Base-by-base conservation (phyloP, 2,888 invertebrate genomes). In the Amphipoea oculea region DNA sequence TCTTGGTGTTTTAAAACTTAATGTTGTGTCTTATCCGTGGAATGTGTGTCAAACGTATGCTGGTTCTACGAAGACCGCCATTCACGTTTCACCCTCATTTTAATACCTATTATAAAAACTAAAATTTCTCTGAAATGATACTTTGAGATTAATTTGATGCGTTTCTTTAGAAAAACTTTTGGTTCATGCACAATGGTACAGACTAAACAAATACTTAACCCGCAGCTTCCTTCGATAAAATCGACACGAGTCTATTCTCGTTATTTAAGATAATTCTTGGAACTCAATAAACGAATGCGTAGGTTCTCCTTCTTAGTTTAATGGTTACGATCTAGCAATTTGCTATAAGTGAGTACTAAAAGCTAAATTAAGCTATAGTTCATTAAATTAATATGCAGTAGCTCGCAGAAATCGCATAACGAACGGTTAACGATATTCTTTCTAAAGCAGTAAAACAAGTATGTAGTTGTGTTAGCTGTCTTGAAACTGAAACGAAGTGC, bases 31-130 rank as follows among this genome's bases (percentile, higher is more conserved):
- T 92, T 93, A 93, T 92, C 92, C 89, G 75, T 90, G 90, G 93
- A 95, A 96, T 94, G 94, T 93, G 89, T 93, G 93, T 94, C 93
- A 94, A 93, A 92, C 90, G 90, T 92, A 88, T 91, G 93, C 91
- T 86, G 89, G 91, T 95, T 95, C 94, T 88, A 74, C 91, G 93
- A 95, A 94, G 87, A 90, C 86, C 82, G 79, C 81, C 77, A 79
- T 68, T 69, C 54, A 73, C 42, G 36, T 40, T 82, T 89, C 80
- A 86, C 66, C 79, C 77, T 87, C 76, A 72, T 80, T 84, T 80
- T 74, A n/a, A n/a, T n/a, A 29, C 12, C 40, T 40, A 63, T 62
- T 40, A 63, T 62, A 73, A 73, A 54, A 66, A 69, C 62, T 36
- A n/a, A 77, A 51, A 71, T 72, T 79, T 84, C 63, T 74, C 9